phyloP scores from a whole-genome alignment of 2,888 invertebrate species.

The Hyppa rectilinea region DNA sequence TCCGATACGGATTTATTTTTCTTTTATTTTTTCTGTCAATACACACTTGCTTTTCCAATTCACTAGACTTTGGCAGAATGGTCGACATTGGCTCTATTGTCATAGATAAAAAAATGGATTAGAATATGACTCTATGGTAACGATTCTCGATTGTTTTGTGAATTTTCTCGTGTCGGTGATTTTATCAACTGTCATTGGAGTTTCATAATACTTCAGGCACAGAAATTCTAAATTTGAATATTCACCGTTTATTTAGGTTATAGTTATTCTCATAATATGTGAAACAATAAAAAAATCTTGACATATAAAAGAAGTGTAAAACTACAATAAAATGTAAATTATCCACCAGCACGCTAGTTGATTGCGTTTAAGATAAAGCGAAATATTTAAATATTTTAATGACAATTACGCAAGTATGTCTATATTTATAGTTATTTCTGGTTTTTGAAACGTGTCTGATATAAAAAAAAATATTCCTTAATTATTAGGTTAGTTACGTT shows the following conservation, averaged over 20 bases:
- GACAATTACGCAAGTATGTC: not conserved
- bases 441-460: not conserved
- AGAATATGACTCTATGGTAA: no score
- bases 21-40: no score
- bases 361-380: not conserved
- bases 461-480: not conserved
- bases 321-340: slow-evolving; percentile 11
- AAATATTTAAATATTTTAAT: not conserved
- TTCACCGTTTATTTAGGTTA: not conserved
- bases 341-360: not conserved
- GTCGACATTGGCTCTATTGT: no score
- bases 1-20: no score
- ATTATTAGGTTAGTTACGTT: not conserved
- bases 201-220: not conserved
- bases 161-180: not conserved
- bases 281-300: not conserved
- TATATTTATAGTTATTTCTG: not conserved
- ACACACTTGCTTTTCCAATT: no score
- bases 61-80: no score
- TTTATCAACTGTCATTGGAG: not conserved
- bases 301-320: not conserved
- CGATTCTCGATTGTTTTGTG: not conserved
- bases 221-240: not conserved
- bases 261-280: not conserved
- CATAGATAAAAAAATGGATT: no score